phyloP scores from a whole-genome alignment of 2,888 invertebrate species.

The Callimorpha dominula region DNA sequence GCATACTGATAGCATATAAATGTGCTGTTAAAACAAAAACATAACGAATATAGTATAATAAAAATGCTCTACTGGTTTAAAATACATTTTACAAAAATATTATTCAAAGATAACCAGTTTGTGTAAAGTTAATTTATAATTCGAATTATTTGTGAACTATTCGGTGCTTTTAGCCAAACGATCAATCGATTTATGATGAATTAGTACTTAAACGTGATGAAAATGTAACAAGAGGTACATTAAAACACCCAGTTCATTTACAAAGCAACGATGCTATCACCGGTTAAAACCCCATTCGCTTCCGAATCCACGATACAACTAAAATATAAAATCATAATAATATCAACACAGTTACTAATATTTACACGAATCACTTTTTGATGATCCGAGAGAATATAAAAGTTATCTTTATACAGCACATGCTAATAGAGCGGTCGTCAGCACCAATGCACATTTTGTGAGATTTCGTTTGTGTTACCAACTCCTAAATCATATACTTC shows the following conservation, averaged over 20 bases:
- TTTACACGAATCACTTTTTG: constrained; percentile 43
- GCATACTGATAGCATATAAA: constrained; percentile 42
- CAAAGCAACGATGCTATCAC: constrained; percentile 6
- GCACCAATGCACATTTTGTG: constrained; percentile 45
- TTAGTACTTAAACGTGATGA: constrained; percentile 29
- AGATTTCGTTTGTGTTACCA: constrained; percentile 42
- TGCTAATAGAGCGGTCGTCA: constrained; percentile 27
- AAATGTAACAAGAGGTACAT: constrained; percentile 30
- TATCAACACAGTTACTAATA: constrained; percentile 55
- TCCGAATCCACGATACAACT: constrained; percentile 35
- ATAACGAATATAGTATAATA: constrained; percentile 51
- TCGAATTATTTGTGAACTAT: constrained; percentile 30
- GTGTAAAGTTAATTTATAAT: constrained; percentile 25
- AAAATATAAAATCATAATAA: constrained; percentile 51
- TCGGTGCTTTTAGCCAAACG: constrained; percentile 30
- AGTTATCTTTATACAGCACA: constrained; percentile 21
- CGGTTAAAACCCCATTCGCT: constrained; percentile 23
- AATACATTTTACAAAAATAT: constrained; percentile 56
- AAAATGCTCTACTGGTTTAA: constrained; percentile 55
- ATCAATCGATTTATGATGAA: constrained; percentile 26
- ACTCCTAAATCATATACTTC: constrained; percentile 45
- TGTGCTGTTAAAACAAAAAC: constrained; percentile 51
- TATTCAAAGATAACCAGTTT: constrained; percentile 48
- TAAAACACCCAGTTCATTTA: constrained; percentile 18
- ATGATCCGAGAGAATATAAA: constrained; percentile 34